A percentile compares a stretch with the other conserved stretches of the same genome.
These are phyloP conservation scores for Psittacula derbiana DNA, from an alignment of 2,797 vertebrate species.

Conservation along the genomic window DNA sequence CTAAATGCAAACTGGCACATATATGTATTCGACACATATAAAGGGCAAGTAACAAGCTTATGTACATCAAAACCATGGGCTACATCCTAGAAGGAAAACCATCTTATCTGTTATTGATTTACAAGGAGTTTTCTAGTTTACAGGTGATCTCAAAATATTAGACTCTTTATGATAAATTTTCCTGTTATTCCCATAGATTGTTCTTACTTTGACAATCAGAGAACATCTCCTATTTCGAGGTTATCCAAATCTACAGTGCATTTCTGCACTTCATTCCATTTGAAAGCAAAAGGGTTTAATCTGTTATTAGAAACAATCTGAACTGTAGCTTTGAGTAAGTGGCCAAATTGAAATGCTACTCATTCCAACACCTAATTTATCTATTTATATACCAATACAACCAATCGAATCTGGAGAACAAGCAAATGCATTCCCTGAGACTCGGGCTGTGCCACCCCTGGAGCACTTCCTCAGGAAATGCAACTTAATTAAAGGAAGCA, in stretches of 20 bases:
- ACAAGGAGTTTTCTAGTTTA: background rate
- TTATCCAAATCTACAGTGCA: background rate
- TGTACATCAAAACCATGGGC: background rate
- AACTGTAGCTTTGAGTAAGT: background rate
- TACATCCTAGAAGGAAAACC: background rate
- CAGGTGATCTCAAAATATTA: background rate
- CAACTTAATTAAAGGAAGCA: background rate
- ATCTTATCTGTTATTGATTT: background rate
- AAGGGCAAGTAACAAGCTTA: background rate
- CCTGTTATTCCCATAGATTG: background rate
- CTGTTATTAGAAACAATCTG: background rate
- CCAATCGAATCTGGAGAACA: background rate
- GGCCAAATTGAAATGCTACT: background rate
- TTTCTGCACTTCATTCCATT: background rate
- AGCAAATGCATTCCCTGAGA: background rate
- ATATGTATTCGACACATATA: background rate
- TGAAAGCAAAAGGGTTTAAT: background rate
- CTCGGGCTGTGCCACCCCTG: background rate
- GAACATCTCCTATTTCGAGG: background rate
- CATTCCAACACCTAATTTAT: background rate
- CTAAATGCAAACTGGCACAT: background rate
- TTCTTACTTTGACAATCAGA: background rate
- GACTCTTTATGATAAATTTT: background rate
- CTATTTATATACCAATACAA: background rate
- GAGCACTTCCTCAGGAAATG: background rate